Percentiles rank a stretch among this genome's conserved stretches.
phyloP scores from a whole-genome alignment of 2,888 invertebrate species.

The Xanthia togata region DNA sequence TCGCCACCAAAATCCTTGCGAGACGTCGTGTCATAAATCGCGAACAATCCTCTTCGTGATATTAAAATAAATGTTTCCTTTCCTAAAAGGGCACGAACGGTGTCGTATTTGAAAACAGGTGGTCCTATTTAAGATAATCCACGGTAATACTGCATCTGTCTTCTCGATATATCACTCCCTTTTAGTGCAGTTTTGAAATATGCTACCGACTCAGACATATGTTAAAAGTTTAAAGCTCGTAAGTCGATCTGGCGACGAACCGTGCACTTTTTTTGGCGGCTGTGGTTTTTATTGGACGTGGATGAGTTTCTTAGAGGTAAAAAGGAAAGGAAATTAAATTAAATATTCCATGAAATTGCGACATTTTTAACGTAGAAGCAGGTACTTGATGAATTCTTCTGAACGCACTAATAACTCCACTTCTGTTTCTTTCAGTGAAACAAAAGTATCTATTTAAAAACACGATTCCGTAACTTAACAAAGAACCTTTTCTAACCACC shows the following conservation, averaged over 20 bases:
- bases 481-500: conserved; percentile 3
- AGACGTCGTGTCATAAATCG: conserved; percentile 68
- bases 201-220: conserved; percentile 80
- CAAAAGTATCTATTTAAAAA: too few relatives aligned
- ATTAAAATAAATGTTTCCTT: conserved; percentile 83
- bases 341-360: conserved; percentile 29
- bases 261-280: conserved; percentile 71
- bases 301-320: background rate
- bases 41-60: conserved; percentile 62
- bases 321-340: conserved; percentile 33
- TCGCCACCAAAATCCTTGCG: conserved; percentile 46
- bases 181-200: conserved; percentile 78
- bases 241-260: conserved; percentile 74
- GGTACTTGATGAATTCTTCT: too few relatives aligned
- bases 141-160: conserved; percentile 82
- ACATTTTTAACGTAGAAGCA: background rate
- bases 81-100: conserved; percentile 76
- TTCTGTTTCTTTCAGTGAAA: background rate
- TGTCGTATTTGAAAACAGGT: conserved; percentile 83
- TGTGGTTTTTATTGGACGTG: conserved; percentile 52
- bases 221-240: conserved; percentile 72
- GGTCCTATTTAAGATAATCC: conserved; percentile 87
- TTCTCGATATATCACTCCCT: conserved; percentile 73
- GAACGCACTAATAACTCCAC: background rate
- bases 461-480: conserved; percentile 1